These are phyloP conservation scores for Psephotus haematonotus DNA, from an alignment of 2,113 vertebrate genomes.

Conservation along the genomic window DNA sequence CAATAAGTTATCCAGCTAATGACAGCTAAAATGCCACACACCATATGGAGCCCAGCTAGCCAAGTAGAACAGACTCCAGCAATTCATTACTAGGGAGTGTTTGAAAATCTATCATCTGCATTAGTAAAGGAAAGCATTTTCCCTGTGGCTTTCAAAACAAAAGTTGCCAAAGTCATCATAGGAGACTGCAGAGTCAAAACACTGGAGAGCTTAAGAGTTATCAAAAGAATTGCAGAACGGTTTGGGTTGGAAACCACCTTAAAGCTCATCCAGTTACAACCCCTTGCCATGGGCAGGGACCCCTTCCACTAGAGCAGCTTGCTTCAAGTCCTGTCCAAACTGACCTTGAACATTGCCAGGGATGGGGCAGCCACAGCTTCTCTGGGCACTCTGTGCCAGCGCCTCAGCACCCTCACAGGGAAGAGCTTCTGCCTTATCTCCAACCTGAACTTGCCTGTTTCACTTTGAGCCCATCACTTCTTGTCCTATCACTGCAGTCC, in stretches of 20 bases:
- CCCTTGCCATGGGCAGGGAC: fast-evolving
- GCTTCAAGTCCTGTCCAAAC: fast-evolving
- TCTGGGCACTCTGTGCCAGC: background rate
- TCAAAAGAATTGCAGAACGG: background rate
- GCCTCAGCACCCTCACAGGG: fast-evolving
- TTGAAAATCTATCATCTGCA: background rate
- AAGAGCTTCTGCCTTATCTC: fast-evolving
- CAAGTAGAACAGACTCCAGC: background rate
- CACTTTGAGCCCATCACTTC: background rate
- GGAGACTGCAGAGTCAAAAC: background rate
- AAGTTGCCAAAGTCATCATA: background rate
- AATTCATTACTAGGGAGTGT: background rate
- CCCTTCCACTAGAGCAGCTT: fast-evolving
- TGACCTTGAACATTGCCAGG: fast-evolving
- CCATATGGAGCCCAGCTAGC: background rate
- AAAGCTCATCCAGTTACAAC: fast-evolving
- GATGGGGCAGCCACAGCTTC: background rate
- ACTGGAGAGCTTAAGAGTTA: background rate
- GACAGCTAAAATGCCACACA: background rate
- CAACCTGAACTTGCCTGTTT: fast-evolving
- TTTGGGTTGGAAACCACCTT: fast-evolving
- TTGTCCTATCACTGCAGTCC: background rate
- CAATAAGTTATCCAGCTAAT: background rate
- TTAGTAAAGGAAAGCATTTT: background rate
- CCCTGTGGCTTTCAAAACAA: background rate